phyloP scores from a whole-genome alignment of 2,113 vertebrate genomes.

The Calyptommatus sinebrachiatus region DNA sequence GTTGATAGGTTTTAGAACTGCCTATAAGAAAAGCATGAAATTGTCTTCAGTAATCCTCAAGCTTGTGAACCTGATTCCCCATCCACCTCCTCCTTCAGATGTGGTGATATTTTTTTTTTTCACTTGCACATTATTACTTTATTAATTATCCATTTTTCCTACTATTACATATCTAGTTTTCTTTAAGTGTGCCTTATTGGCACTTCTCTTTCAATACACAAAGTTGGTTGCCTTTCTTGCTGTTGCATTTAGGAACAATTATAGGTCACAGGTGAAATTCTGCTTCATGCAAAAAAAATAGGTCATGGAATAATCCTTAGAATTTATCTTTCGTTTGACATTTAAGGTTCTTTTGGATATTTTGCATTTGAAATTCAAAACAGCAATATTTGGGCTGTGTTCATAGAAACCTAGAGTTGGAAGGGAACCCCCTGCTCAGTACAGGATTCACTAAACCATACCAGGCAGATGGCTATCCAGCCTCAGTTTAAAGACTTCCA shows the following conservation, averaged over 20 bases:
- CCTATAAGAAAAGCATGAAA: slow-evolving; percentile 13
- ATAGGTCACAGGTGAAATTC: slow-evolving; percentile 58
- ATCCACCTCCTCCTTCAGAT: slow-evolving; percentile 29
- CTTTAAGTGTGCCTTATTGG: slow-evolving; percentile 41
- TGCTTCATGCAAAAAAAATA: slow-evolving; percentile 63
- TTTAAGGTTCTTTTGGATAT: not conserved
- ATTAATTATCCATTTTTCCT: slow-evolving; percentile 52
- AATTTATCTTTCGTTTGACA: slow-evolving; percentile 57
- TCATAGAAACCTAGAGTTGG: not conserved
- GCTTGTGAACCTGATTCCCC: slow-evolving; percentile 15
- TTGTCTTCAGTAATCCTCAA: slow-evolving; percentile 28
- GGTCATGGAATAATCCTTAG: slow-evolving; percentile 57
- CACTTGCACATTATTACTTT: slow-evolving; percentile 43
- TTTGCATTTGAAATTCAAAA: not conserved
- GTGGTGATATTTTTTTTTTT: slow-evolving; percentile 6
- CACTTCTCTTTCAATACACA: slow-evolving; percentile 54
- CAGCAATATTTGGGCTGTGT: not conserved
- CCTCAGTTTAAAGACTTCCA: too few relatives aligned
- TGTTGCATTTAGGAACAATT: slow-evolving; percentile 57
- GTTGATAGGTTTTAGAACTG: not conserved
- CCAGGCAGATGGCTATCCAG: too few relatives aligned
- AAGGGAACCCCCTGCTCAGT: too few relatives aligned
- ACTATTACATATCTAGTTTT: slow-evolving; percentile 39
- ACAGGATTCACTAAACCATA: too few relatives aligned
- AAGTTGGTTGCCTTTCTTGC: slow-evolving; percentile 61